These are phyloP conservation scores for Charaxes varanes DNA, from an alignment of 1,140 invertebrate species.

Conservation along the genomic window DNA sequence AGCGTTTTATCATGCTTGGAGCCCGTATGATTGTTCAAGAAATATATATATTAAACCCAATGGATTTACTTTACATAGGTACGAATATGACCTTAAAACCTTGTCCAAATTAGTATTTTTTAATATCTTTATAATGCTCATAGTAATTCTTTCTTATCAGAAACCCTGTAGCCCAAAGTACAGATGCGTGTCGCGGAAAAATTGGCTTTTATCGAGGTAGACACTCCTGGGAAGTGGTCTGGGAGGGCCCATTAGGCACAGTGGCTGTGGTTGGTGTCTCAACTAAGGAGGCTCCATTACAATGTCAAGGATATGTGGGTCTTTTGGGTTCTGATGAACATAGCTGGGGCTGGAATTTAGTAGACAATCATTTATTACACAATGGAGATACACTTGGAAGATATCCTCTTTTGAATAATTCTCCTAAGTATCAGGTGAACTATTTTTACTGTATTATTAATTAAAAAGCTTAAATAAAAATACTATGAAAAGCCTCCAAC, in stretches of 20 bases:
- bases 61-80: constrained; percentile 96
- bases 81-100: constrained; percentile 6
- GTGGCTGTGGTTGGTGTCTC: constrained; percentile 97
- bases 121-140: background rate
- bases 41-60: constrained; percentile 98
- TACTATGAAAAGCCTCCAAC: no score
- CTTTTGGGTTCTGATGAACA: constrained; percentile 96
- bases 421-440: constrained; percentile 97
- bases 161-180: constrained; percentile 98
- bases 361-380: constrained; percentile 97
- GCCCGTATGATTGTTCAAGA: constrained; percentile 95
- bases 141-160: constrained; percentile 50
- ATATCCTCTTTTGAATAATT: constrained; percentile 97
- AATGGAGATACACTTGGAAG: constrained; percentile 97
- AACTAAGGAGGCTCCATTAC: constrained; percentile 93
- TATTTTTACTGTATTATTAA: no score
- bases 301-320: constrained; percentile 95
- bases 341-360: constrained; percentile 99
- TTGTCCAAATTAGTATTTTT: background rate
- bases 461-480: no score
- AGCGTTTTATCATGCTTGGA: constrained; percentile 97
- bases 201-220: constrained; percentile 94
- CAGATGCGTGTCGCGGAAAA: constrained; percentile 96
- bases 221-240: constrained; percentile 99
- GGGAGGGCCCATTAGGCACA: constrained; percentile 98